A percentile compares a stretch with the other conserved stretches of the same genome.
These are phyloP conservation scores for Callitettix versicolor DNA, from an alignment of 1,140 invertebrate genomes.

Conservation along the genomic window DNA sequence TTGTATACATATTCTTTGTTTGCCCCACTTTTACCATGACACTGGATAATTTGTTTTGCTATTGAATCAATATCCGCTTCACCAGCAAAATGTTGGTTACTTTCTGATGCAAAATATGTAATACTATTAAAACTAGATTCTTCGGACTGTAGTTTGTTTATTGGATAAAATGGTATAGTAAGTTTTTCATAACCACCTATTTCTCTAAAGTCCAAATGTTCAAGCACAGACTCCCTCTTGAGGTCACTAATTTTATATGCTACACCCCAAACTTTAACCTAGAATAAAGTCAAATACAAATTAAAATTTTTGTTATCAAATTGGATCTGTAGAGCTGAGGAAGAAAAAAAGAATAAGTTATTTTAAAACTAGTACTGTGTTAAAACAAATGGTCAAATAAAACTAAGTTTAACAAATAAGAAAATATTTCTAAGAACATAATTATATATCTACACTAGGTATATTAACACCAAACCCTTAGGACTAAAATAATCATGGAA, in stretches of 20 bases:
- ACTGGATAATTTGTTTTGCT: constrained; percentile 61
- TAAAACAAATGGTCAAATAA: too few species aligned
- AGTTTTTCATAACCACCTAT: constrained; percentile 75
- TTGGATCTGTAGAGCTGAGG: too few species aligned
- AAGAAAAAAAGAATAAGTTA: too few species aligned
- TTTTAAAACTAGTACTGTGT: too few species aligned
- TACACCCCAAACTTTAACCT: constrained; percentile 75
- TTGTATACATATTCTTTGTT: constrained; percentile 85
- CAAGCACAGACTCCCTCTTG: constrained; percentile 57
- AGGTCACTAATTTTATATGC: constrained; percentile 72
- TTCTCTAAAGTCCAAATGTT: constrained; percentile 80
- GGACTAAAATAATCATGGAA: too few species aligned
- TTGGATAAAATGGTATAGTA: constrained; percentile 58
- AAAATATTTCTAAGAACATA: too few species aligned
- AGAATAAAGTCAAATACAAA: constrained; percentile 20
- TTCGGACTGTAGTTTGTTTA: constrained; percentile 26
- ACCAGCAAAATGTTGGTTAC: constrained; percentile 62
- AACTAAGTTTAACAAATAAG: too few species aligned
- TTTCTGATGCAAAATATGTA: constrained; percentile 71
- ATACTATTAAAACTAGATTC: constrained; percentile 51
- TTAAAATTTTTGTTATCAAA: too few species aligned
- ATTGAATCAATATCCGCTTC: constrained; percentile 61
- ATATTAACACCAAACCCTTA: too few species aligned
- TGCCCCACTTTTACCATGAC: constrained; percentile 68
- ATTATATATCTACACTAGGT: too few species aligned